Evolutionary conservation across 2,797 vertebrate genomes (phyloP), one percentile per base, ranked within the genome.

Genomic region (Esox lucius): DNA sequence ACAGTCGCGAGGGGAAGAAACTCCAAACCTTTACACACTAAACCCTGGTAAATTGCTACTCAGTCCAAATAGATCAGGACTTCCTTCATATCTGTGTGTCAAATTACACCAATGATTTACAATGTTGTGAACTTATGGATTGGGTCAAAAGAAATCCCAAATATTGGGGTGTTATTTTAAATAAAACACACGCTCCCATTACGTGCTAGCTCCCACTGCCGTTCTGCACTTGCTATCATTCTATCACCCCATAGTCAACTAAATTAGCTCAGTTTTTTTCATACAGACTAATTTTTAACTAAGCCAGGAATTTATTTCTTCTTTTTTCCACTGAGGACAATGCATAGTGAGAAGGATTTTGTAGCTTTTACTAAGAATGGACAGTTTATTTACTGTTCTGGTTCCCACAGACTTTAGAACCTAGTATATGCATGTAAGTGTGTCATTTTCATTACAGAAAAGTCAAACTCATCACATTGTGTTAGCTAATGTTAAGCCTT

Each of bases 351-450:
- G 33, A 35, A 24, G 22, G 13, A 24, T 39, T 74, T 28, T 74
- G 46, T 68, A 59, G 48, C 0, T 68, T 85, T 75, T 71, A 61
- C 51, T 68, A 28, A 31, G 49, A 72, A 51, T 51, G 28, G 48
- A 65, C 51, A 65, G 19, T 76, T 81, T 51, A 31, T 74, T 74
- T 22, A 24, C 75, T 68, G 51, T 74, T 61, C 59, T 62, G 28
- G 48, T 70, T 81, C 71, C 70, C 70, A 51, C 26, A 76, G 59
- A 71, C 56, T 64, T 71, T 64, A 66, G 13, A 39, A 70, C 69
- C 62, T 67, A 51, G 28, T 71, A 26, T 78, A 70, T 74, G 78
- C 72, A 75, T 76, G 76, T 79, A 68, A 68, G 42, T 68, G 74
- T 80, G 42, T 75, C 72, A 51, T 79, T 86, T 78, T 70, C 19